Base-by-base conservation (phyloP, 2,888 invertebrate genomes). In the Leptopterna dolabrata region DNA sequence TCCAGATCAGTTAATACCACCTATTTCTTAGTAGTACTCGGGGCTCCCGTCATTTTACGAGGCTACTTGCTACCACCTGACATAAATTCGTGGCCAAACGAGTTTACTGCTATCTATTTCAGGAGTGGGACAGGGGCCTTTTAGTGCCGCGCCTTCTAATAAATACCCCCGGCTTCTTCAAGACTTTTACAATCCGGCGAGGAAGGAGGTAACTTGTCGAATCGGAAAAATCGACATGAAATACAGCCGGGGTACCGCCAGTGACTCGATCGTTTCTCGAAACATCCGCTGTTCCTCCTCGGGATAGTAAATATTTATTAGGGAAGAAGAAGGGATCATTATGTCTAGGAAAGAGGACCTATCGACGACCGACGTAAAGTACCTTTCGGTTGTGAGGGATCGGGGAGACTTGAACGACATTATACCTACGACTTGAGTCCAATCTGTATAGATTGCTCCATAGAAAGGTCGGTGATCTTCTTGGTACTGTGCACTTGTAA, bases 11-110 rank as follows among this genome's bases (percentile, higher is more conserved):
- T 19, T 55, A 55, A 55, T 19, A 55, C 55, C 19, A 55, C 55
- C 19, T 55, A 55, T 19, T 55, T 55, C 55, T 55, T 55, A 55
- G 55, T 55, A 55, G 55, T 55, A 55, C 19, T 47, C 47, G 55
- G 55, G 24, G 19, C 36, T 19, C 55, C 24, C 19, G 55, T 55
- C 19, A 55, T 55, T 55, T 55, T 55, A 55, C 24, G 55, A 55
- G 55, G n/a, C 55, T 55, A 55, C 55, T 55, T 55, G 55, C 55
- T 55, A 55, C 55, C 55, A 55, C 55, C 55, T 55, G 55, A 55
- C 55, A 55, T 55, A 55, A 55, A 55, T 55, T 55, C 55, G 55
- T 55, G 19, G 55, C 55, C 19, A 55, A 55, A 55, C 19, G 19
- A 55, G 55, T 55, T 55, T 55, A 55, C n/a, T 7, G 55, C 55